Evolutionary conservation across 92 coral and sea anemone genomes (phyloP).

Genomic region (Porites rus): DNA sequence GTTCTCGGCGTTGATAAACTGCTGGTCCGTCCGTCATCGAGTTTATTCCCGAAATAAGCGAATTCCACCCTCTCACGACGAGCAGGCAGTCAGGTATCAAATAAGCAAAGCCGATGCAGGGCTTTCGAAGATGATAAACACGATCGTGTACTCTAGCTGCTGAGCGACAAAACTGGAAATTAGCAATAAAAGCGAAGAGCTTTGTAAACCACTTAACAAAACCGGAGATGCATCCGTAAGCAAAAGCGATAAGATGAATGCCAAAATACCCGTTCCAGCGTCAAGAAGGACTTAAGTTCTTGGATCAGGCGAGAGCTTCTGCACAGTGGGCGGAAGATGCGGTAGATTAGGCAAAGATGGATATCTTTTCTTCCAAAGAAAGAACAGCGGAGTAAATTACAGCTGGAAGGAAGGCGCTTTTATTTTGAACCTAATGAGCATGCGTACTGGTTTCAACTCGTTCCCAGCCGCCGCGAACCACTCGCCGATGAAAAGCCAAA

Average conservation of each 20-base stretch:
- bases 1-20: not conserved
- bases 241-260: constrained; percentile 38
- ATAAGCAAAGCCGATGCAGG: not conserved
- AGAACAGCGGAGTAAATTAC: constrained; percentile 58
- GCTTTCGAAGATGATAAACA: not conserved
- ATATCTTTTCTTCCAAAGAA: constrained; percentile 26
- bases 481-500: not conserved
- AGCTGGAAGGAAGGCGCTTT: constrained; percentile 67
- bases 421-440: constrained; percentile 74
- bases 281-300: constrained; percentile 54
- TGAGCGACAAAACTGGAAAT: constrained; percentile 55
- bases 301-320: constrained; percentile 51
- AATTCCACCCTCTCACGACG: constrained; percentile 15
- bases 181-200: constrained; percentile 64
- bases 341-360: constrained; percentile 71
- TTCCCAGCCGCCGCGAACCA: constrained; percentile 49
- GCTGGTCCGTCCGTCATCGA: not conserved
- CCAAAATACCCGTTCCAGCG: constrained; percentile 60
- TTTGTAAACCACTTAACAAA: constrained; percentile 67
- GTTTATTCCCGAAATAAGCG: constrained; percentile 1
- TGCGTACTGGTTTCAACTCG: constrained; percentile 65
- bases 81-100: not conserved
- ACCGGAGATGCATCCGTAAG: constrained; percentile 57
- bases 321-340: constrained; percentile 79
- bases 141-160: not conserved